Percentiles rank a stretch among this genome's conserved stretches.
Conservation (phyloP, 2,113 vertebrate species). For the Chloropsis hardwickii region DNA sequence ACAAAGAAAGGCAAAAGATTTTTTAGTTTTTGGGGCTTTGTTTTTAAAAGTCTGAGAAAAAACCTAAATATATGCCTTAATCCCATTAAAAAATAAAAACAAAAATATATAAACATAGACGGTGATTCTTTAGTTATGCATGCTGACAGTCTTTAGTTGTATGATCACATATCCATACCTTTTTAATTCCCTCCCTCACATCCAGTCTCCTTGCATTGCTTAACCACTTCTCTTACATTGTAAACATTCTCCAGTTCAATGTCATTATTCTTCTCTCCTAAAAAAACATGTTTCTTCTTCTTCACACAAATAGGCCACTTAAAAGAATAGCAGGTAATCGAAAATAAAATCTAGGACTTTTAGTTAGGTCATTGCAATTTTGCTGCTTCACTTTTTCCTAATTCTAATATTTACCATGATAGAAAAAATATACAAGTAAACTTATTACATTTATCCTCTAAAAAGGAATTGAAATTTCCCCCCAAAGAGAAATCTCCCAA, state of each 20-base stretch:
- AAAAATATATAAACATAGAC: background rate
- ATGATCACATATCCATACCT: background rate
- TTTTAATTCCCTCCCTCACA: background rate
- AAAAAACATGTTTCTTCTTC: background rate
- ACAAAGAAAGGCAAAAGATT: background rate
- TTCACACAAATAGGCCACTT: background rate
- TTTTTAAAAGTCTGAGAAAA: background rate
- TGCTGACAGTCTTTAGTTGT: background rate
- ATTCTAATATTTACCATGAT: background rate
- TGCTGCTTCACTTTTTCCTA: background rate
- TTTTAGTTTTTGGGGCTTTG: background rate
- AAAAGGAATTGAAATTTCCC: background rate
- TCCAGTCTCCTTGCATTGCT: background rate
- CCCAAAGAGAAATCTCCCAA: background rate
- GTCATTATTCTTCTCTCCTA: background rate
- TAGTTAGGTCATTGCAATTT: background rate
- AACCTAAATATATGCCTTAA: background rate
- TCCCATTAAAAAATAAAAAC: background rate
- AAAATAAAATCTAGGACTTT: background rate
- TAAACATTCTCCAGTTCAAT: background rate
- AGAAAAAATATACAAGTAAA: background rate
- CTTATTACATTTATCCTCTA: background rate
- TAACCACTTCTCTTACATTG: background rate
- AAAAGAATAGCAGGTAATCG: background rate
- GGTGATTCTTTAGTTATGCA: background rate